Base-by-base conservation (phyloP, 1,140 invertebrate genomes). In the Hylaeus anthracinus region DNA sequence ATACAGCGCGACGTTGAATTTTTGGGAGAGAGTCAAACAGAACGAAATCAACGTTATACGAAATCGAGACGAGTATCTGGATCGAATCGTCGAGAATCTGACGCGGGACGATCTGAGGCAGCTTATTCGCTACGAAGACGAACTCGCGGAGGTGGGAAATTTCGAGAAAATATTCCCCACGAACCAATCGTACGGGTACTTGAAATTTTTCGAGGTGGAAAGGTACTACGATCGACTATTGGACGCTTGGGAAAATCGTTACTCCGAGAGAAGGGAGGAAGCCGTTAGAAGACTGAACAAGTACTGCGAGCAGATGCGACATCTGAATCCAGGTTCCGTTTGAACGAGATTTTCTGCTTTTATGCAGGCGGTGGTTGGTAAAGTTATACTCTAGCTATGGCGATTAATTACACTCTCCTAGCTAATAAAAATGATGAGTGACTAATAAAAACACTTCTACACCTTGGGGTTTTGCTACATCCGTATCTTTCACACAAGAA, bases 151-250 rank as follows among this genome's bases (percentile, higher is more conserved):
- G 83, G 92, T 94, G 74, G 96, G 95, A 85, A 94, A 95, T 65
- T 97, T 98, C 88, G 95, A 96, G 87, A 95, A 97, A 73, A 96
- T 99, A 72, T 99, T 99, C 93, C 98, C 98, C 1, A 97, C 97
- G 4, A 89, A 94, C 5, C 93, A 95, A 43, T 96, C 96, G 3
- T 93, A 97, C 90, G 94, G 95, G 74, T 99, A 99, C 92, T 95
- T 98, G 37, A 94, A 95, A 81, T 99, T 95, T 92, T 97, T 99
- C 92, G 96, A 98, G 84, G 95, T 95, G 6, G 95, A 96, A 3
- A 93, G 97, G 14, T 99, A 99, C 93, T 98, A 99, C 92, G 99
- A 99, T 93, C 94, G 98, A 45, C 94, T 99, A n/a, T 95, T 99
- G 82, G 97, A 98, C 93, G 97, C 98, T 9, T 99, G 98, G 98